phyloP scores from a whole-genome alignment of 2,113 vertebrate genomes.

The Phocoena sinus region DNA sequence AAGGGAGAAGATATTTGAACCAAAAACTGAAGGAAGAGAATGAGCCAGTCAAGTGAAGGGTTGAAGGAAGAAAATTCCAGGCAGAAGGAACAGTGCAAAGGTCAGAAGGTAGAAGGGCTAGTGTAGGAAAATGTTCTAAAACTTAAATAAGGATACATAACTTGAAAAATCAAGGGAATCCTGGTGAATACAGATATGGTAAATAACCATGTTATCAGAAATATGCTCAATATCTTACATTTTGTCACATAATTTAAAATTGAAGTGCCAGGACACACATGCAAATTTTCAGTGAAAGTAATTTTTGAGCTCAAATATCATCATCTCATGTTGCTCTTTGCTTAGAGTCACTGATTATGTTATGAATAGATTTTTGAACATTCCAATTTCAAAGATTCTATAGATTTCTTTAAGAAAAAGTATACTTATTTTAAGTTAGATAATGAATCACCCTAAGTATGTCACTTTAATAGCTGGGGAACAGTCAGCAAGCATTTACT shows the following conservation, averaged over 20 bases:
- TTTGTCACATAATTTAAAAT: neutral
- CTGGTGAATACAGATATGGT: neutral
- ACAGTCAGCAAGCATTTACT: neutral
- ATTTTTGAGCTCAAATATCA: neutral
- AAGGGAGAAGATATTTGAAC: neutral
- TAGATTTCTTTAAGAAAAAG: neutral
- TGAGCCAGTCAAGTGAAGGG: neutral
- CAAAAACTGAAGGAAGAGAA: neutral
- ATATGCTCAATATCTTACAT: neutral
- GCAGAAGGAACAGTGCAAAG: neutral
- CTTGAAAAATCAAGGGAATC: neutral
- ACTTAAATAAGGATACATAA: neutral
- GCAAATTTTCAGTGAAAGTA: neutral
- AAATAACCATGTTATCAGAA: neutral
- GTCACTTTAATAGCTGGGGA: neutral
- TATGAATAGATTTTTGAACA: neutral
- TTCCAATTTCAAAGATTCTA: neutral
- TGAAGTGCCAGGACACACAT: neutral
- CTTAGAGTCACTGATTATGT: neutral
- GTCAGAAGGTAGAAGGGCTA: neutral
- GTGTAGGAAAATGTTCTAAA: neutral
- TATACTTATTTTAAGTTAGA: neutral
- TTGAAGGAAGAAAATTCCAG: neutral
- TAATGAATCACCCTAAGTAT: neutral
- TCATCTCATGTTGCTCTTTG: neutral